Conservation (phyloP, 2,113 vertebrate genomes). For the Thunnus maccoyii region DNA sequence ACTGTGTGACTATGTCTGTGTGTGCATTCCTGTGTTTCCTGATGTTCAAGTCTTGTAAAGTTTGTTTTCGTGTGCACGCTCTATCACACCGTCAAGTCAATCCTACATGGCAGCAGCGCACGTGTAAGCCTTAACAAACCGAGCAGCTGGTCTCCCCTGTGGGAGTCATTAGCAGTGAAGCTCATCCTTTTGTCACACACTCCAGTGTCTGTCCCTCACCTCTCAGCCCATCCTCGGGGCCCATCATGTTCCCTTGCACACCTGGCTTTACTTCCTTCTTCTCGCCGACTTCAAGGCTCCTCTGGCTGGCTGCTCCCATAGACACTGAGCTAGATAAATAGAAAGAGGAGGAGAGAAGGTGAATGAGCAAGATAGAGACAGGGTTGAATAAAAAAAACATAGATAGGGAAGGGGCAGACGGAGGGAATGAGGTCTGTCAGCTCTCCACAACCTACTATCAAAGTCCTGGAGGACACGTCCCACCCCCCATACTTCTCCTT, state of each 20-base stretch:
- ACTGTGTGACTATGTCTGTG: neutral
- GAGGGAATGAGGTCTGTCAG: slow-evolving; percentile 52
- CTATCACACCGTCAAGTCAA: slow-evolving; percentile 37
- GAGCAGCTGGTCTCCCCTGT: slow-evolving; percentile 79
- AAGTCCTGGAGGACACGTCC: slow-evolving; percentile 41
- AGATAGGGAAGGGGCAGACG: slow-evolving; percentile 8
- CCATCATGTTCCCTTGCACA: slow-evolving; percentile 64
- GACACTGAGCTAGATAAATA: slow-evolving; percentile 69
- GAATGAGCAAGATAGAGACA: slow-evolving; percentile 39
- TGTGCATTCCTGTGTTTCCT: neutral
- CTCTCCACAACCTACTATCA: slow-evolving; percentile 57
- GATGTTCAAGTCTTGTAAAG: slow-evolving; percentile 38
- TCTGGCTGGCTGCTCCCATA: slow-evolving; percentile 64
- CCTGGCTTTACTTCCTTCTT: slow-evolving; percentile 68
- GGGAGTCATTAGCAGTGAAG: slow-evolving; percentile 83
- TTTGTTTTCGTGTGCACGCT: slow-evolving; percentile 33
- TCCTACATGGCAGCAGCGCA: slow-evolving; percentile 38
- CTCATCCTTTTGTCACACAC: slow-evolving; percentile 83
- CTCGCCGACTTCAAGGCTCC: slow-evolving; percentile 64
- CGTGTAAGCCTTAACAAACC: slow-evolving; percentile 49
- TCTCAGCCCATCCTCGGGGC: slow-evolving; percentile 75
- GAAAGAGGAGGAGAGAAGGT: slow-evolving; percentile 41
- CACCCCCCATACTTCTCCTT: slow-evolving; percentile 16
- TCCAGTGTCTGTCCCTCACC: slow-evolving; percentile 75
- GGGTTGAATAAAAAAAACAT: slow-evolving; percentile 21